Evolutionary conservation across 1,140 invertebrate species (phyloP), one percentile per base, ranked within the genome.

Genomic region (Ceratina calcarata): DNA sequence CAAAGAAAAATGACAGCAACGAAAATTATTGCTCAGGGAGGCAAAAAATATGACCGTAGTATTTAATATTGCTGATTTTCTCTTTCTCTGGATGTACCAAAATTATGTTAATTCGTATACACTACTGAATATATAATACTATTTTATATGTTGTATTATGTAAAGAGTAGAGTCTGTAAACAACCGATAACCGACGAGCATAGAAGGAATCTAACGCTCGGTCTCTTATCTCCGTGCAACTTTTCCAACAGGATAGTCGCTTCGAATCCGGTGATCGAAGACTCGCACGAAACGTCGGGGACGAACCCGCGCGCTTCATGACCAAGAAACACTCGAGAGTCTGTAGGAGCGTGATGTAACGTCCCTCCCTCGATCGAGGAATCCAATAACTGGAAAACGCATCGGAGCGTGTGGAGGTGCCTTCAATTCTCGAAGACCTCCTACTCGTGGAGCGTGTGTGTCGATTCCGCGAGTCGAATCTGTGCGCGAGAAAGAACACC

Each of bases 381-480:
- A 87, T 84, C 86, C 82, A 85, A 87, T 87, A 87, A 85, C 75
- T 85, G 85, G 82, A 87, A 87, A 85, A 85, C 72, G 82, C 86
- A 79, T 37, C 71, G 86, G 53, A 87, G 76, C 85, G 86, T 87
- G 62, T 1, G 53, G 60, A 75, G 62, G 45, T 69, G 66, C 66
- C 51, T 78, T 81, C 80, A 75, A 74, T 80, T 70, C 68, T 69
- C 71, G 67, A 61, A 85, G 55, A 74, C 24, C 62, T 74, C 27
- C 49, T 55, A 18, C 18, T 66, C 72, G 53, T 55, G 60, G 61
- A 66, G 53, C 57, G n/a, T 62, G 77, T 79, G 71, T 62, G 78
- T 74, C 83, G 82, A 85, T 72, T 84, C 72, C 37, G 37, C 37
- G 70, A 77, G 72, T 69, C 72, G 83, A 84, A 85, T 81, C 79